Percentiles rank a stretch among this genome's conserved stretches.
These are phyloP conservation scores for Neofelis nebulosa DNA, from an alignment of 2,113 vertebrate genomes.

Conservation along the genomic window DNA sequence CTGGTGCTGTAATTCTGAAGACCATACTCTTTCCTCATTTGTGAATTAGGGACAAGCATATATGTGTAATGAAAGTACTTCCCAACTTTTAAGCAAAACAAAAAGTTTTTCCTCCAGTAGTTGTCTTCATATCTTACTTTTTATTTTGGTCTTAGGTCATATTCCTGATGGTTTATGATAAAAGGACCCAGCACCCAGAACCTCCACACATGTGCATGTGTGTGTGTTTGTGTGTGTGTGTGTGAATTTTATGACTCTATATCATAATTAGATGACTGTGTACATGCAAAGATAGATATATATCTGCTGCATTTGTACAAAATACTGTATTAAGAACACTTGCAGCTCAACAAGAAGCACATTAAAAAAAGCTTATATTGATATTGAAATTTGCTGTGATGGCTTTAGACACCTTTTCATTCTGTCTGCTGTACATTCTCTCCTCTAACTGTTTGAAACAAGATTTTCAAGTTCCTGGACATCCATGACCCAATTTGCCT, in stretches of 20 bases:
- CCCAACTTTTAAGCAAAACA: not conserved
- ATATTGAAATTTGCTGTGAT: not conserved
- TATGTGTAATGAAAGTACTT: not conserved
- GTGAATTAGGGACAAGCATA: not conserved
- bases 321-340: not conserved
- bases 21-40: not conserved
- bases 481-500: not conserved
- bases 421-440: not conserved
- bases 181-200: not conserved
- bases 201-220: not conserved
- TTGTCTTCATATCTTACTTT: not conserved
- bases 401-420: not conserved
- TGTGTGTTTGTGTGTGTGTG: not conserved
- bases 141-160: slow-evolving; percentile 6
- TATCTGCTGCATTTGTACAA: not conserved
- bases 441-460: not conserved
- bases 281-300: not conserved
- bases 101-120: not conserved
- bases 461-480: slow-evolving; percentile 16
- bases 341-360: not conserved
- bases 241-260: not conserved
- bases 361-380: not conserved
- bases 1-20: not conserved
- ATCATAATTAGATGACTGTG: not conserved
- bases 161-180: not conserved